These are phyloP conservation scores for Boloria selene DNA, from an alignment of 2,888 invertebrate genomes.

Conservation along the genomic window DNA sequence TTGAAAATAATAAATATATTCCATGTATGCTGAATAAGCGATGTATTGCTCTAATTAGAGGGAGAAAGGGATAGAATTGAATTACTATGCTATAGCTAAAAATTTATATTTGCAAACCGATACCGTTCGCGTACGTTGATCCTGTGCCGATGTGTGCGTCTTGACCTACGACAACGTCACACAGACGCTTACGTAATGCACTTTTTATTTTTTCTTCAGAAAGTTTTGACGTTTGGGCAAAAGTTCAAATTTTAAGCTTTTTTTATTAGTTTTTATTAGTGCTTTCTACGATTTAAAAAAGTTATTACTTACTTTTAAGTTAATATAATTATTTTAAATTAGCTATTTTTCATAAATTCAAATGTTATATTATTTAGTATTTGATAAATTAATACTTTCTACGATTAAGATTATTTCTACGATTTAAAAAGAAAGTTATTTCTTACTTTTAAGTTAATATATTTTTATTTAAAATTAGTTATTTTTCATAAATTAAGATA, in stretches of 20 bases:
- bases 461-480: too few species aligned
- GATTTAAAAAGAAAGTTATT: too few species aligned
- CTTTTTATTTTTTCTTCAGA: slow-evolving; percentile 46
- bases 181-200: slow-evolving; percentile 61
- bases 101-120: slow-evolving; percentile 62
- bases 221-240: slow-evolving; percentile 24
- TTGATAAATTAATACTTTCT: too few species aligned
- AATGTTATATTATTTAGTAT: too few species aligned
- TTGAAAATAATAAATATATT: slow-evolving; percentile 25
- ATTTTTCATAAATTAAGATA: too few species aligned
- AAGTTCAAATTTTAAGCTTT: neutral
- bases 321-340: too few species aligned
- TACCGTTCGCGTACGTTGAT: slow-evolving; percentile 65
- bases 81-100: slow-evolving; percentile 41
- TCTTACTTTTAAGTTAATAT: too few species aligned
- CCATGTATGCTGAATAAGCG: slow-evolving; percentile 29
- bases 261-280: too few species aligned
- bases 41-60: slow-evolving; percentile 40
- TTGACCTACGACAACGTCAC: slow-evolving; percentile 57
- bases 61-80: slow-evolving; percentile 42
- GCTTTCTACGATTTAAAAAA: too few species aligned
- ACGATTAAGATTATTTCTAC: too few species aligned
- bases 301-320: too few species aligned
- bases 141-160: slow-evolving; percentile 47
- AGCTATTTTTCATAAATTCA: too few species aligned